These are phyloP conservation scores for Harpagoxenus sublaevis DNA, from an alignment of 2,888 invertebrate genomes.

Conservation along the genomic window DNA sequence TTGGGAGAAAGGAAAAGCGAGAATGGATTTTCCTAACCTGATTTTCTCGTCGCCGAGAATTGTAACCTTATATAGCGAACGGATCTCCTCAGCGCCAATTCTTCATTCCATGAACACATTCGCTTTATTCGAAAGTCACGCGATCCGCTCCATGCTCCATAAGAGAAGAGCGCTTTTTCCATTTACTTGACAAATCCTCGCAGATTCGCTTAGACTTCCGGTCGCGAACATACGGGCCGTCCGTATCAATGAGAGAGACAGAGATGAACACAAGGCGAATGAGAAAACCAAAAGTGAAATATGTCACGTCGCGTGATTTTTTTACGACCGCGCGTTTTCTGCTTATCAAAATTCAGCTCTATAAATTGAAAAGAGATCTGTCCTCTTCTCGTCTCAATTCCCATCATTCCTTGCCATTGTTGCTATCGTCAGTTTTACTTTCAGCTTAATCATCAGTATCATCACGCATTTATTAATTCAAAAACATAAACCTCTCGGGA, in stretches of 20 bases:
- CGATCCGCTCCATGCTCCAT: slow-evolving; percentile 26
- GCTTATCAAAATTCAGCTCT: not conserved
- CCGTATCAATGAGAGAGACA: not conserved
- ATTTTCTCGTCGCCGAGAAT: slow-evolving; percentile 39
- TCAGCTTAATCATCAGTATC: not conserved
- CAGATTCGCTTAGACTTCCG: slow-evolving; percentile 47
- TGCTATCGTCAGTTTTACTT: not conserved
- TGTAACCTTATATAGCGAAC: slow-evolving; percentile 7
- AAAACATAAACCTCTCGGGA: slow-evolving; percentile 7
- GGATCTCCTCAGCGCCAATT: slow-evolving; percentile 44
- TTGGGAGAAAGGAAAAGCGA: slow-evolving; percentile 10
- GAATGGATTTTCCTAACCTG: slow-evolving; percentile 56
- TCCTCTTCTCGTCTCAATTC: not conserved
- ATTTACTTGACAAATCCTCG: slow-evolving; percentile 68
- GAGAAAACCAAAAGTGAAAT: slow-evolving; percentile 10
- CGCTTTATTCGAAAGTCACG: slow-evolving; percentile 29
- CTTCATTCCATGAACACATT: slow-evolving; percentile 40
- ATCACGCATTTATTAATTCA: slow-evolving; percentile 2
- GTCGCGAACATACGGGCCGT: slow-evolving; percentile 2
- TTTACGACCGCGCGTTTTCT: slow-evolving; percentile 1
- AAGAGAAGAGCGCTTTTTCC: slow-evolving; percentile 48
- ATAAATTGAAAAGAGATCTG: slow-evolving; percentile 10
- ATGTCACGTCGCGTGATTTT: slow-evolving; percentile 11
- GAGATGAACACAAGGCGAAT: not conserved
- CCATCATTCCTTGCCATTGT: not conserved